Base-by-base conservation (phyloP, 2,888 invertebrate genomes). In the Papilio demoleus region DNA sequence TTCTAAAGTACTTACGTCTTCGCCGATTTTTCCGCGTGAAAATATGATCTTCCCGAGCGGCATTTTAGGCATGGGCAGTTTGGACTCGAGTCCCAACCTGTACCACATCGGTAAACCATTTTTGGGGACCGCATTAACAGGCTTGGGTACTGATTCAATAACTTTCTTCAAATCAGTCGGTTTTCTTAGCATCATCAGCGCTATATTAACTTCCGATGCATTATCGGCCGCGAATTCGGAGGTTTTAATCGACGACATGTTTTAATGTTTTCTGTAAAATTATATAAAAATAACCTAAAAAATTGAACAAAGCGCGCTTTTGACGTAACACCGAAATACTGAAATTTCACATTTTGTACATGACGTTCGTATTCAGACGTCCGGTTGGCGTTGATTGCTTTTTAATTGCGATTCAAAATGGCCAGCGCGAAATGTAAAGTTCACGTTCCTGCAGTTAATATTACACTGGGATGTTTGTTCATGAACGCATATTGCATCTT, bases 71-170 rank as follows among this genome's bases (percentile, higher is more conserved):
- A 93, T 87, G 0, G 94, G 93, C 65, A 94, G 79, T 77, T 94
- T 94, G 69, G 86, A 81, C 74, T 94, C 94, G 77, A 94, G 75
- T 0, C 93, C 92, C 3, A 94, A 82, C 47, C 81, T 83, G 68
- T 88, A 87, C 94, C 94, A 94, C 68, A 89, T 68, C 2, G 94
- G 94, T 24, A 94, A 79, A 0, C 92, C 92, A 84, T 88, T 88
- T 72, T 88, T 88, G 1, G 93, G 93, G 2, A 93, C 90, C 1
- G 91, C 85, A 31, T 88, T 79, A 47, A 81, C 70, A 0, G 93
- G 93, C 71, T 90, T 90, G 2, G 93, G 92, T 58, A 93, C 82
- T 0, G 90, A 87, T 71, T 92, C 89, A 24, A 91, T 85, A 17
- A 93, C 87, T 82, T 90, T 90, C 76, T 89, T 89, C 75, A 93